Evolutionary conservation across 2,888 invertebrate species (phyloP).

Genomic region (Tholera decimalis): DNA sequence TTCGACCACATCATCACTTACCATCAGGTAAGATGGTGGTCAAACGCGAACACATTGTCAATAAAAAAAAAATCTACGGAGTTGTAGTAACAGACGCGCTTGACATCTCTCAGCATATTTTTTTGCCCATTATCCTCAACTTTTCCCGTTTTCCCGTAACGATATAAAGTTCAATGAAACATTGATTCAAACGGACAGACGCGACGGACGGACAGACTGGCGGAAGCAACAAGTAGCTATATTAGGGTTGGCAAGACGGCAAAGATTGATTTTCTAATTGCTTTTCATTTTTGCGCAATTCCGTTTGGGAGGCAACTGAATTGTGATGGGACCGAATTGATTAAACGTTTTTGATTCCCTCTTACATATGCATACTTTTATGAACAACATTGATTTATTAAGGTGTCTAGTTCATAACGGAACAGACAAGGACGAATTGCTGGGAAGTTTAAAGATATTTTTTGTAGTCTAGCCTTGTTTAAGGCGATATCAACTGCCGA

Average conservation of each 20-base stretch:
- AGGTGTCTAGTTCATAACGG: no score
- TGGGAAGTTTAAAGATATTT: no score
- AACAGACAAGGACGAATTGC: no score
- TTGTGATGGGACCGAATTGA: neutral
- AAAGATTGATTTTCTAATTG: slow-evolving; percentile 10
- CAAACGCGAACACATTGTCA: no score
- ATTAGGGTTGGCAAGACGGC: slow-evolving; percentile 17
- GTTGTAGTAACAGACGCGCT: neutral
- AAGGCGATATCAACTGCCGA: no score
- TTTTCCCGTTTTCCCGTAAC: slow-evolving; percentile 8
- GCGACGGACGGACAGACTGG: slow-evolving; percentile 9
- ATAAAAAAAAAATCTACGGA: no score
- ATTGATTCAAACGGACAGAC: slow-evolving; percentile 45
- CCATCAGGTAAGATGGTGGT: no score
- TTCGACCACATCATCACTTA: no score
- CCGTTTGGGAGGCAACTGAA: neutral
- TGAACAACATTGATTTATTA: no score
- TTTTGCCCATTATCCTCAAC: neutral
- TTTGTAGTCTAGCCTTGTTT: no score
- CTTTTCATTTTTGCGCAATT: neutral
- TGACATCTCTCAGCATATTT: no score
- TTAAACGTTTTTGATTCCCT: neutral
- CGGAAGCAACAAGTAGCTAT: slow-evolving; percentile 41
- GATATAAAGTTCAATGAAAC: slow-evolving; percentile 38
- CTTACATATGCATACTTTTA: no score